Base-by-base conservation (phyloP, 1,140 invertebrate species). In the Delia radicum region DNA sequence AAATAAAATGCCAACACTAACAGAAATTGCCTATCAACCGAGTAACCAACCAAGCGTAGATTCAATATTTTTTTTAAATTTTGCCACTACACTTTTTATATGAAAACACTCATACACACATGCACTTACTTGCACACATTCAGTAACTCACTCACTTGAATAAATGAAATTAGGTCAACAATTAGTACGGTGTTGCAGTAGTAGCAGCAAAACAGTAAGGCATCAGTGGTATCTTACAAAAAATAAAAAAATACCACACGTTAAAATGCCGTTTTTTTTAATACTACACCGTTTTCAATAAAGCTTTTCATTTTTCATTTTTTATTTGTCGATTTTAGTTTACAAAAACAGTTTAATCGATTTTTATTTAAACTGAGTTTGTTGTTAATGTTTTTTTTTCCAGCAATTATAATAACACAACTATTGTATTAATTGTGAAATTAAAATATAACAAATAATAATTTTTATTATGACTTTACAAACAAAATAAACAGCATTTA, bases 161-260 rank as follows among this genome's bases (percentile, higher is more conserved):
- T 31, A 67, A 67, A 28, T 31, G 28, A 69, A 69, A 69, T 69
- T 69, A 33, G 65, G 65, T 69, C 65, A 69, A 69, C 65, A 69
- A 69, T 69, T 69, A 69, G 65, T 31, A 67, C 26, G 26, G 33
- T 28, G 65, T 31, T 31, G 62, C 62, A 67, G 63, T n/a, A n/a
- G n/a, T n/a, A n/a, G n/a, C n/a, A n/a, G n/a, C n/a, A n/a, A n/a
- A n/a, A n/a, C 65, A 69, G 65, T 18, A 31, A 21, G 65, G 48
- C 48, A 55, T 55, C 48, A 13, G 33, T 37, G 21, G 18, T 55
- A 55, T 55, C 48, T 55, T 21, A 55, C 48, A 21, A 18, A 55
- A 55, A 55, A 55, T 18, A 18, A 55, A 55, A 42, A 48, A 48
- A 48, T 48, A 48, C 42, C 42, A 48, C 42, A 48, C 42, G 42